These are phyloP conservation scores for Desoria tigrina DNA, from an alignment of 2,888 invertebrate genomes.

Conservation along the genomic window DNA sequence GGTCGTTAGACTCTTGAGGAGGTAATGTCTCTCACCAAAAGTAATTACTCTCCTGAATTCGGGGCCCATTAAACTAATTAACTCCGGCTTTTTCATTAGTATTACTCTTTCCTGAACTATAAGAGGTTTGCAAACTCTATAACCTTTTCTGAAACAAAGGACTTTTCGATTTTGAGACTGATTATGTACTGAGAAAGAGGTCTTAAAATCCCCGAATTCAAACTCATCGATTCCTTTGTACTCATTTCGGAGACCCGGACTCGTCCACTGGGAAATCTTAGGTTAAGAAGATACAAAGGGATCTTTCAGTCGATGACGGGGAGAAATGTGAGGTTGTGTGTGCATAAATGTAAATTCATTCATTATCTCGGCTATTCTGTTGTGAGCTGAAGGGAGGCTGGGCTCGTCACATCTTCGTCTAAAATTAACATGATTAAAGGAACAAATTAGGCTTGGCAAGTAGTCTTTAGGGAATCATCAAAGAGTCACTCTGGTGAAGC, in stretches of 20 bases:
- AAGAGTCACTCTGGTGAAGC: constrained; percentile 46
- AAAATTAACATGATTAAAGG: constrained; percentile 54
- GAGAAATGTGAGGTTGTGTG: neutral
- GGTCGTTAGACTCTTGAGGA: neutral
- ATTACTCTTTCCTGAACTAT: neutral
- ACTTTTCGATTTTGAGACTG: no score
- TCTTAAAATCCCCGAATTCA: no score
- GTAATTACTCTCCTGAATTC: constrained; percentile 19
- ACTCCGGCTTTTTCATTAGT: neutral
- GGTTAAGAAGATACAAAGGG: neutral
- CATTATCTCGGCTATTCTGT: constrained; percentile 3
- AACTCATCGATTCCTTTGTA: no score
- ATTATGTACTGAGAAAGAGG: neutral
- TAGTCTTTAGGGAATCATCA: constrained; percentile 52
- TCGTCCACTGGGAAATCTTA: constrained; percentile 5
- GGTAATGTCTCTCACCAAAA: constrained; percentile 3
- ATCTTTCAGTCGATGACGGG: neutral
- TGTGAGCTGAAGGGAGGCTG: neutral
- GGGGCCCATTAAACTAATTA: constrained; percentile 18
- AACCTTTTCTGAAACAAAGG: no score
- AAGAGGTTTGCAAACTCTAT: neutral
- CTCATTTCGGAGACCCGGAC: neutral
- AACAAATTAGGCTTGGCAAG: constrained; percentile 51
- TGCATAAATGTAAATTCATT: neutral
- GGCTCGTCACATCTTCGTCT: constrained; percentile 28